Base-by-base conservation (phyloP, 2,113 vertebrate genomes). In the Delphinapterus leucas region DNA sequence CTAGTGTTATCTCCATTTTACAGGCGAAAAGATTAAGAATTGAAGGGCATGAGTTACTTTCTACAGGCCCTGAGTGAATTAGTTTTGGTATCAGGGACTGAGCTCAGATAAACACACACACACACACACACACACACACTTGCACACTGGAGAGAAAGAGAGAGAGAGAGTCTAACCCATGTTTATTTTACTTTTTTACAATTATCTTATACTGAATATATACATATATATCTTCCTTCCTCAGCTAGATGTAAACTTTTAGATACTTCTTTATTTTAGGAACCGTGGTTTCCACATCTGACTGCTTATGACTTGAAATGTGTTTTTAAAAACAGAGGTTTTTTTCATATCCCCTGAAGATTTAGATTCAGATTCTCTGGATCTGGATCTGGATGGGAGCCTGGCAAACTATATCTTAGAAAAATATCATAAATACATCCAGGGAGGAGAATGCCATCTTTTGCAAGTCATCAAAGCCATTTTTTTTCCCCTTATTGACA, bases 281-380 rank as follows among this genome's bases (percentile, higher is more conserved):
- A 93, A 61, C 3, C 11, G 12, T 68, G 14, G 44, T 90, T 93
- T 96, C 63, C 49, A 73, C 36, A 83, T 84, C 73, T 76, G 55
- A 80, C 31, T 74, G 7, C 53, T 76, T 82, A 82, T 84, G 47
- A 84, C 53, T 68, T 92, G 55, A 49, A 65, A 73, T 89, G 17
- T 84, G 86, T 92, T 92, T 68, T 36, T 92, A 41, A 68, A 79
- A 91, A n/a, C 81, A 77, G 76, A 71, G 44, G 82, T 41, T 93
- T 97, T 93, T 97, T 92, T 95, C 82, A 88, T 60, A 93, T 85
- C 31, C 55, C 31, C 8, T 93, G n/a, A 55, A 96, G 61, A 73
- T 67, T 91, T 81, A 90, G 63, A 61, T 79, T 94, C 63, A 63
- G 33, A 87, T 88, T 81, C 70, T 92, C 44, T 63, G 73, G 85